Conservation (phyloP, 2,113 vertebrate genomes). For the Euleptes europaea region DNA sequence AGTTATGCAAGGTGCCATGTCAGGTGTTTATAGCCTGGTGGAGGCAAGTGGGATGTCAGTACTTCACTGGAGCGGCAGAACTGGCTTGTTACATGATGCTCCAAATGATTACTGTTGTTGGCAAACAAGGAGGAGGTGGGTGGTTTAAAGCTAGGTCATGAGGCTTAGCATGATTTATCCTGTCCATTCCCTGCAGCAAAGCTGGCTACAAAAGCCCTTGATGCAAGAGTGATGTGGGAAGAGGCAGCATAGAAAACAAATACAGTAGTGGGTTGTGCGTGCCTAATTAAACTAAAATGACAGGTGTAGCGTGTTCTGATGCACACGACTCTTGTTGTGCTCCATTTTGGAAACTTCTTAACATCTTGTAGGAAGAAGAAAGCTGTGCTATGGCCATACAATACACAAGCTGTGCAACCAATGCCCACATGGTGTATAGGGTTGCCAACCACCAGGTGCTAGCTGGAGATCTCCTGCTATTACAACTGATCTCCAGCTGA, state of each 20-base stretch:
- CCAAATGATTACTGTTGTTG: constrained; percentile 54
- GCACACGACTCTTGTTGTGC: background rate
- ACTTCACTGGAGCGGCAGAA: constrained; percentile 67
- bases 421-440: too few species aligned
- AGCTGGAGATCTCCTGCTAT: too few species aligned
- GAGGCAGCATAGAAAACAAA: background rate
- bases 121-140: constrained; percentile 50
- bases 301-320: background rate
- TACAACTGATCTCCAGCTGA: too few species aligned
- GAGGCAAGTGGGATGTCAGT: constrained; percentile 58
- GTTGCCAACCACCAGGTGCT: too few species aligned
- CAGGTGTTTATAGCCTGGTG: constrained; percentile 56
- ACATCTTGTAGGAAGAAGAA: background rate
- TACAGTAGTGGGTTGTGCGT: background rate
- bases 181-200: constrained; percentile 47
- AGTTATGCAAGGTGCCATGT: constrained; percentile 26
- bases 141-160: constrained; percentile 63
- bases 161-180: constrained; percentile 30
- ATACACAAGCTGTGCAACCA: too few species aligned
- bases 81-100: constrained; percentile 54
- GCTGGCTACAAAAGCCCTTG: constrained; percentile 42
- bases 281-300: constrained; percentile 20
- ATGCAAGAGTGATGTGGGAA: constrained; percentile 13
- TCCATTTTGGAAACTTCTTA: background rate
- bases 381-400: accelerated